Base-by-base conservation (phyloP, 2,888 invertebrate species). In the Nymphalis polychloros region DNA sequence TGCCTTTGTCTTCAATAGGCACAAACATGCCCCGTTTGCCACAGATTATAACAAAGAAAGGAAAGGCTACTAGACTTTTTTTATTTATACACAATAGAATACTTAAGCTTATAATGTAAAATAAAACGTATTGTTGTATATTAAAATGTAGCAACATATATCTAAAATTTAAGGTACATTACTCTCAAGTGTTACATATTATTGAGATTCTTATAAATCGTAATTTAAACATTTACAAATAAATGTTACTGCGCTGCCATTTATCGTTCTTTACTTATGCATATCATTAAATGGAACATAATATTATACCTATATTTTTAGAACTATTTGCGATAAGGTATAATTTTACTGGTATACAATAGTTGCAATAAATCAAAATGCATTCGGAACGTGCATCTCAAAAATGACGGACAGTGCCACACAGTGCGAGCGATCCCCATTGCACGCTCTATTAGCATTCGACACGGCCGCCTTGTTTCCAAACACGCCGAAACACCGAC, bases 391-490 rank as follows among this genome's bases (percentile, higher is more conserved):
- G 67, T 69, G 64, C 72, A 76, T 75, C 73, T 68, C 69, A 76
- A 79, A 80, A 79, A 77, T 77, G 78, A 82, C 73, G 78, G 77
- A 77, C 78, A 75, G 77, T 75, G 77, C 84, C 85, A 81, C 83
- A 81, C 83, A 83, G 76, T 70, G 68, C 72, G 76, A 66, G 68
- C 35, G 68, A 65, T 77, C 82, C 84, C 82, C 73, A 84, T 85
- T 80, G 80, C 87, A 87, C 86, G 89, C 84, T 84, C 90, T 85
- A 87, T 89, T 88, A 86, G 76, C 81, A 87, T 92, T 86, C 80
- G 90, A 79, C 84, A 89, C 86, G 89, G 88, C 76, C 78, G 84
- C 83, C 82, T 81, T 92, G 92, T 92, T 90, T 77, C 88, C 90
- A 91, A 92, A 92, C 90, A 89, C 75, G 74, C 78, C 77, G 76